Evolutionary conservation across 2,113 vertebrate species (phyloP).

Genomic region (Gymnobelideus leadbeateri): DNA sequence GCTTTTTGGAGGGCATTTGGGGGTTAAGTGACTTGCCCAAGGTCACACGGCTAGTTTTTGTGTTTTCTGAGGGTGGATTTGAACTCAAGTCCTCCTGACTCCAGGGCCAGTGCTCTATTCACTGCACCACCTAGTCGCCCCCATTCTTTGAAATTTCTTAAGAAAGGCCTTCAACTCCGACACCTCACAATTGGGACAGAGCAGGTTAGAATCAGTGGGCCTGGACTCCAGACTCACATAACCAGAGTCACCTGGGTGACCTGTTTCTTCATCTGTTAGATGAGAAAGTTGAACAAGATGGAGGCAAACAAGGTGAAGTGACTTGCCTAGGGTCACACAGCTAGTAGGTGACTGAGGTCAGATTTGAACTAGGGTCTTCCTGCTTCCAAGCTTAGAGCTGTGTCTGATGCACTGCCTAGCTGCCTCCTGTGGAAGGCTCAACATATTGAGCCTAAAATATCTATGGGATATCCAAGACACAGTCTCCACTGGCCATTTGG

Average conservation of each 20-base stretch:
- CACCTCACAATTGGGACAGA: background rate
- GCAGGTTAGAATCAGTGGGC: background rate
- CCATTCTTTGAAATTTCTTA: background rate
- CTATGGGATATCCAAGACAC: background rate
- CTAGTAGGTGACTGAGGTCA: no score
- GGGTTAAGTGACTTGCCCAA: no score
- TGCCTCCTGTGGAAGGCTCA: background rate
- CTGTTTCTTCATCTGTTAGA: background rate
- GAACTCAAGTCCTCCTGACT: no score
- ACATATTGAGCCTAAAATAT: background rate
- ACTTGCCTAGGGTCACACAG: background rate
- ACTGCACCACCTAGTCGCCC: no score
- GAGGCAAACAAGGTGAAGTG: background rate
- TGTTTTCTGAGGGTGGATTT: no score
- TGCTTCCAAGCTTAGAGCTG: background rate
- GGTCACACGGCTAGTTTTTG: no score
- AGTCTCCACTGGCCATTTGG: background rate
- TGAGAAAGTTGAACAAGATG: background rate
- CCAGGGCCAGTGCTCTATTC: no score
- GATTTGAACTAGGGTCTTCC: no score
- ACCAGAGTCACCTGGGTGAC: no score
- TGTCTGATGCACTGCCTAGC: background rate
- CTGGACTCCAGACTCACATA: background rate
- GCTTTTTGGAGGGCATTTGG: no score
- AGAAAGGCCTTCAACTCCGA: background rate